Base-by-base conservation (phyloP, 2,113 vertebrate genomes). In the Dasyornis broadbenti region DNA sequence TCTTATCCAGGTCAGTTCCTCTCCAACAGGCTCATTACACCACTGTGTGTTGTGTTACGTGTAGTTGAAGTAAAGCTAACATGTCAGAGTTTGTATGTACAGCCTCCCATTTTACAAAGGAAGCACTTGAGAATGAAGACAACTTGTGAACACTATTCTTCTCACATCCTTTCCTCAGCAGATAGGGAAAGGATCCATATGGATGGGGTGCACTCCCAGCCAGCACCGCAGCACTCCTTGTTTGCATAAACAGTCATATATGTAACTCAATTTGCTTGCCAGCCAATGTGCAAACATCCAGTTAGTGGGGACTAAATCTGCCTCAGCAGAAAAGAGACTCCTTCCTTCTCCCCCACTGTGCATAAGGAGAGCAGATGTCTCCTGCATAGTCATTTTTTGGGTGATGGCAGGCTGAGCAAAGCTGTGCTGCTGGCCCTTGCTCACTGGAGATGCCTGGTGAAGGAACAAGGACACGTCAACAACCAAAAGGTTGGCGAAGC, bases 211-310 rank as follows among this genome's bases (percentile, higher is more conserved):
- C 33, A 16, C 39, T 50, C 39, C 45, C 47, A 87, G 54, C 13
- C 47, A 90, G 88, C 52, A 69, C 40, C 0, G 0, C 63, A 57
- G 54, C 64, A 75, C 89, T 94, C 61, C 80, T 91, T 70, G 66
- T 97, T 96, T 97, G 77, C 93, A 94, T 96, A 85, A 96, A 72
- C 65, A 82, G 64, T 66, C 81, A 87, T 81, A 92, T n/a, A 87
- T 15, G 66, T 83, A 91, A 82, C 60, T 33, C 44, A 54, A 39
- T 88, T 96, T 82, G 80, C 45, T 75, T 20, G 6, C 81, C 22
- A 64, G 88, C 57, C 84, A 86, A 89, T 9, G 54, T 16, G 31
- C 31, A 85, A 90, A 95, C 61, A 8, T 4, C 31, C 73, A 64
- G 57, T 73, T 87, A 70, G 49, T 13, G 42, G 56, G 44, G 90